Base-by-base conservation (phyloP, 2,113 vertebrate species). In the Cryptotis parvus region DNA sequence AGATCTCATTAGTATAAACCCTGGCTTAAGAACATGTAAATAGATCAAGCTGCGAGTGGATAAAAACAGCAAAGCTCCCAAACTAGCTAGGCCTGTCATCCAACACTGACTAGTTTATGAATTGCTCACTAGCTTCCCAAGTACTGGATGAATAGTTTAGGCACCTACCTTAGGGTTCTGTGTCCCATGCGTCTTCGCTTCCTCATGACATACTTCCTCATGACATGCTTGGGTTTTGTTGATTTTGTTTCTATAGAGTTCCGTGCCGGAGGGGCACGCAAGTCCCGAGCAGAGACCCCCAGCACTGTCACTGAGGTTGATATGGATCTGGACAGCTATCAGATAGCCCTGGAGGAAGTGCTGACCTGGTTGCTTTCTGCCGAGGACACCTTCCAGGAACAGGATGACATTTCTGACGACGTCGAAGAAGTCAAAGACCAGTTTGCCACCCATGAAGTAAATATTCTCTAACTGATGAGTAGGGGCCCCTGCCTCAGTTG, bases 371-470 rank as follows among this genome's bases (percentile, higher is more conserved):
- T 99, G 90, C 98, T 99, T 33, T 98, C 98, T 1, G 99, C 99
- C 0, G 99, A 99, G 95, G 99, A 99, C 91, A 90, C 98, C 0
- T 98, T 99, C 91, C 98, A 98, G 14, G 98, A 98, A 89, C 99
- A 99, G 95, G 99, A 98, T 1, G 99, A 99, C 52, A 98, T 99
- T 95, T 99, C 99, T 4, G 97, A 98, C 0, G 98, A 99, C 61
- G 99, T 99, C 82, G 99, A 99, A 81, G 99, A 99, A 94, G 99
- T 99, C 86, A 99, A 99, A 97, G 98, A 99, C 11, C 99, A 99
- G 96, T 99, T 99, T 97, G 98, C 99, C 84, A 99, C 98, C 11
- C 99, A 99, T 31, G 99, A 99, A 97, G 99, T 99, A 97, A 95
- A 94, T 86, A 82, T 61, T 74, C 55, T 90, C 11, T 84, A 1